Conservation (phyloP, 2,113 vertebrate species). For the Poecilia latipinna region DNA sequence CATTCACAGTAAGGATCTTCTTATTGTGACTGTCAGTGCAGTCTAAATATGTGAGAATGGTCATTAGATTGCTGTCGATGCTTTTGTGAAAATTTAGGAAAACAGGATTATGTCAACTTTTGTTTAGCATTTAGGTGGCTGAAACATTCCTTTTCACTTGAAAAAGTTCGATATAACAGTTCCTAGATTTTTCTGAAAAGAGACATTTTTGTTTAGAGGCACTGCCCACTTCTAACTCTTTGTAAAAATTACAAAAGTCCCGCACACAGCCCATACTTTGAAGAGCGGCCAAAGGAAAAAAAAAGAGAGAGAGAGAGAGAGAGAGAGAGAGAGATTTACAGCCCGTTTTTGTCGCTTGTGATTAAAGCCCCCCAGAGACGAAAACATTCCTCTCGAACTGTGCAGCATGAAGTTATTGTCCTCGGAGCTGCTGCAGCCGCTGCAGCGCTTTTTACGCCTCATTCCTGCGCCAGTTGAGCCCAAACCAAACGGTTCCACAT, state of each 20-base stretch:
- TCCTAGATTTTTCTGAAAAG: not conserved
- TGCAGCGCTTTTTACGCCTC: slow-evolving; percentile 47
- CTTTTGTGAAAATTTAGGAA: not conserved
- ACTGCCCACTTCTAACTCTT: not conserved
- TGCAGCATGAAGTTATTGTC: slow-evolving; percentile 60
- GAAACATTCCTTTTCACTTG: not conserved
- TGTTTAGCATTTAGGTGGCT: not conserved
- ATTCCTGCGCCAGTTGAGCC: slow-evolving; percentile 33
- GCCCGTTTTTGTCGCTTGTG: slow-evolving; percentile 45
- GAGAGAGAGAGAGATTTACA: slow-evolving; percentile 3
- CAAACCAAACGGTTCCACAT: slow-evolving; percentile 60
- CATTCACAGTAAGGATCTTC: not conserved
- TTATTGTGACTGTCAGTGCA: slow-evolving; percentile 11
- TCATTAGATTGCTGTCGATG: not conserved
- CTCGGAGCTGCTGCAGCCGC: slow-evolving; percentile 10
- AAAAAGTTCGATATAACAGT: not conserved
- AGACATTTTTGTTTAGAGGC: not conserved
- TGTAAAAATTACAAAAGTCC: not conserved
- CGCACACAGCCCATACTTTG: slow-evolving; percentile 12
- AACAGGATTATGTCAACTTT: not conserved
- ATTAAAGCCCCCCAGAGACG: slow-evolving; percentile 41
- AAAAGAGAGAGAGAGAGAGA: not conserved
- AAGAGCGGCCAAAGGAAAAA: slow-evolving; percentile 34
- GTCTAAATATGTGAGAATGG: not conserved
- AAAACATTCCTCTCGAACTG: slow-evolving; percentile 65